These are phyloP conservation scores for Phallusia fumigata DNA, from an alignment of 23 tunicate species.

Conservation along the genomic window DNA sequence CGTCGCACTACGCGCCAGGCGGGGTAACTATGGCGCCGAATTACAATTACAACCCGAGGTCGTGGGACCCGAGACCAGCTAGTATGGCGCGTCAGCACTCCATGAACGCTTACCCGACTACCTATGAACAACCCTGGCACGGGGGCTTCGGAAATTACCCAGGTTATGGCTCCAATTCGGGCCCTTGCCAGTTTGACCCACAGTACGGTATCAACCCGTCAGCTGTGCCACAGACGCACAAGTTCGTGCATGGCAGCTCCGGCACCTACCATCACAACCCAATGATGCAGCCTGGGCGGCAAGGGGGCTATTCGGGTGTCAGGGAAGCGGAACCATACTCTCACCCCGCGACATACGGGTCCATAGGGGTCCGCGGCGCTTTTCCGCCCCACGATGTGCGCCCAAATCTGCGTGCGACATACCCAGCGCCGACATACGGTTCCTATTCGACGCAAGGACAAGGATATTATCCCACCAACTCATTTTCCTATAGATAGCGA, in stretches of 20 bases:
- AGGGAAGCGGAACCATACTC: slow-evolving; percentile 1
- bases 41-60: not conserved
- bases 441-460: not conserved
- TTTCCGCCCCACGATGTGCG: not conserved
- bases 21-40: slow-evolving; percentile 4
- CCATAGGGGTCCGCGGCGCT: not conserved
- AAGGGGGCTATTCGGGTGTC: not conserved
- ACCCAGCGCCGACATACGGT: not conserved
- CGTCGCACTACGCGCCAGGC: not conserved
- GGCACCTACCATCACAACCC: not conserved
- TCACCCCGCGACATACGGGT: not conserved
- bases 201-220: not conserved
- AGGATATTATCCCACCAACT: not conserved
- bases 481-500: slow-evolving; percentile 4
- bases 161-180: not conserved
- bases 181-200: not conserved
- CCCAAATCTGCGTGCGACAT: not conserved
- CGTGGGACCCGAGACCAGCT: not conserved
- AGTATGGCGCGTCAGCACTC: slow-evolving; percentile 3
- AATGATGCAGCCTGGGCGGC: not conserved
- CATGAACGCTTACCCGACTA: slow-evolving; percentile 1
- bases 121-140: slow-evolving; percentile 33
- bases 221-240: not conserved
- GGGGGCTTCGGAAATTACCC: slow-evolving; percentile 27
- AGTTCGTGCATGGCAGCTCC: not conserved